phyloP scores from a whole-genome alignment of 2,797 vertebrate species.

The Diplodus puntazzo region DNA sequence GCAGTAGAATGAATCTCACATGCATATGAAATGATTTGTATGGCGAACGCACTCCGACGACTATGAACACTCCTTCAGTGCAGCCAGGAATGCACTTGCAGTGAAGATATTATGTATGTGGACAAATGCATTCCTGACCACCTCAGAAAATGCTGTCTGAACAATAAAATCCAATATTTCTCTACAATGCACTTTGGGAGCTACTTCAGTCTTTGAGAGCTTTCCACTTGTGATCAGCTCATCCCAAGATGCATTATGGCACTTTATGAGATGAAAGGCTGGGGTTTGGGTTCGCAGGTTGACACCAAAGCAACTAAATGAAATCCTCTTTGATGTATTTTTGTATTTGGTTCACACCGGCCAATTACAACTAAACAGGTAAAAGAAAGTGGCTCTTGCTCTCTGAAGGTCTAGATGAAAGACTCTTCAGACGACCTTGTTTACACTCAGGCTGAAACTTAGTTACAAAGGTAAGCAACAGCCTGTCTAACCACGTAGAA shows the following conservation, averaged over 20 bases:
- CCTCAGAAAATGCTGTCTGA: not conserved
- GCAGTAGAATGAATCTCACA: constrained; percentile 1
- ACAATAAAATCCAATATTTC: not conserved
- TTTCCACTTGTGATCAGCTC: not conserved
- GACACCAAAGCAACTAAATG: not conserved
- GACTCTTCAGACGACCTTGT: not conserved
- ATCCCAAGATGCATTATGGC: not conserved
- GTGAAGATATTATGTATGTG: not conserved
- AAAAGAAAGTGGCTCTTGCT: not conserved
- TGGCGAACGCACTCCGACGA: not conserved
- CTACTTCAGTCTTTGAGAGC: not conserved
- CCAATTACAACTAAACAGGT: not conserved
- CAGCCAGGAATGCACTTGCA: not conserved
- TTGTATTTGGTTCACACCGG: not conserved
- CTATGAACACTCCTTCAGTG: not conserved
- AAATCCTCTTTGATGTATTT: not conserved
- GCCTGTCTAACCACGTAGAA: not conserved
- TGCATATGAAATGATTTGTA: constrained; percentile 22
- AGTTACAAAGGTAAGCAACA: not conserved
- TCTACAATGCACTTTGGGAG: not conserved
- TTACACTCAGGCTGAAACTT: not conserved
- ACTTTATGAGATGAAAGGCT: not conserved
- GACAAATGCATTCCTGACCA: not conserved
- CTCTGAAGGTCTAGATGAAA: not conserved
- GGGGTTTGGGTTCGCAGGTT: not conserved